phyloP scores from a whole-genome alignment of 2,888 invertebrate genomes.

The Pollenia angustigena region DNA sequence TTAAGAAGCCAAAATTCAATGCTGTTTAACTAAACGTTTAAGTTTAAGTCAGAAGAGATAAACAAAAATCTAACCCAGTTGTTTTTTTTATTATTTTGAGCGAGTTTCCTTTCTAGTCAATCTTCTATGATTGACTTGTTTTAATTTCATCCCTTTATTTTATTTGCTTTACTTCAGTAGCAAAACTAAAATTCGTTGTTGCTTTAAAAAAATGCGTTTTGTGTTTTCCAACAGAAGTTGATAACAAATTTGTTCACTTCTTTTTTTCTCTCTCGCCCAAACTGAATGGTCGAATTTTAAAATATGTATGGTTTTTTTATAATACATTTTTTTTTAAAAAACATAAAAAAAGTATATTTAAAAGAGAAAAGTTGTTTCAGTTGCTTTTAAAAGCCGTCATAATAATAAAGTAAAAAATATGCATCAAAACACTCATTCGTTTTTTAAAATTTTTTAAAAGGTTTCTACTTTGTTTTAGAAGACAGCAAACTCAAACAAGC shows the following conservation, averaged over 20 bases:
- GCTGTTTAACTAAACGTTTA: too few species aligned
- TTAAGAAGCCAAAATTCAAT: too few species aligned
- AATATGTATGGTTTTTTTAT: constrained; percentile 57
- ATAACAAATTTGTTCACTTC: constrained; percentile 48
- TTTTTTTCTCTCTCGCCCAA: constrained; percentile 13
- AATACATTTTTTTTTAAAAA: constrained; percentile 46
- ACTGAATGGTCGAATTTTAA: constrained; percentile 66
- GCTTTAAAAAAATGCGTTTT: not conserved
- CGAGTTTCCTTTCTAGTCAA: too few species aligned
- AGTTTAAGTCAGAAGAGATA: too few species aligned
- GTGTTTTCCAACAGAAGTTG: constrained; percentile 47
- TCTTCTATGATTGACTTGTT: not conserved
- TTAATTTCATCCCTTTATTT: not conserved
- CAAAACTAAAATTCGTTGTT: constrained; percentile 27
- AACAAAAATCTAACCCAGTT: too few species aligned
- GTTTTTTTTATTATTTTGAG: too few species aligned
- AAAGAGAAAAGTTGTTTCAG: constrained; percentile 59
- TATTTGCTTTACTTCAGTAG: not conserved
- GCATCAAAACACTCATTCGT: constrained; percentile 48
- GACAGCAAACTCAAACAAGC: not conserved
- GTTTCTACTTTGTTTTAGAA: constrained; percentile 62
- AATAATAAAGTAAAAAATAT: constrained; percentile 62
- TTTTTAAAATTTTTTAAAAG: constrained; percentile 59
- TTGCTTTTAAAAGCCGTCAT: constrained; percentile 67
- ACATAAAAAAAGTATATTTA: constrained; percentile 36